These are phyloP conservation scores for Sebastes aleutianus DNA, from an alignment of 2,797 vertebrate species.

Conservation along the genomic window DNA sequence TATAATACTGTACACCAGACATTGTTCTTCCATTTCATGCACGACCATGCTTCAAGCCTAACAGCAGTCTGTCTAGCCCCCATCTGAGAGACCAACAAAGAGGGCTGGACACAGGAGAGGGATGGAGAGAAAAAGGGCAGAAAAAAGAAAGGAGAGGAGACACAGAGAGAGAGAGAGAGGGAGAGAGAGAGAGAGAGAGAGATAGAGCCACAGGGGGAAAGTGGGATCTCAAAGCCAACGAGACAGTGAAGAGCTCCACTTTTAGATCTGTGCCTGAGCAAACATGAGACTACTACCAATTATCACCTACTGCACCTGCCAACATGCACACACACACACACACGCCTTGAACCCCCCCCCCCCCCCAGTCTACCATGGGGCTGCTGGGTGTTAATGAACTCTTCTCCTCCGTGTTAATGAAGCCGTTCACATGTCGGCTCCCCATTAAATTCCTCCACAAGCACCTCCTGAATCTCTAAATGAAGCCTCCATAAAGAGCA, in stretches of 20 bases:
- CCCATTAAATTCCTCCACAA: neutral
- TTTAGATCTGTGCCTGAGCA: constrained; percentile 47
- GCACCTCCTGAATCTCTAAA: constrained; percentile 16
- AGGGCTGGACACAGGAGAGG: neutral
- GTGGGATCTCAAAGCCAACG: constrained; percentile 28
- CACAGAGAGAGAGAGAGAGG: neutral
- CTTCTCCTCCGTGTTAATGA: constrained; percentile 52
- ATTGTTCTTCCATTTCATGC: neutral
- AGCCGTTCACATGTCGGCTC: constrained; percentile 45
- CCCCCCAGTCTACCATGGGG: constrained; percentile 8
- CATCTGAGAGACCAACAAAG: neutral
- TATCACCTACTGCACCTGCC: constrained; percentile 58
- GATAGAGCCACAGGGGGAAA: neutral
- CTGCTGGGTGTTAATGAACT: constrained; percentile 55
- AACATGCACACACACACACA: constrained; percentile 17
- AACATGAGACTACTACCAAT: constrained; percentile 61
- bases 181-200: neutral
- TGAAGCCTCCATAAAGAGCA: neutral
- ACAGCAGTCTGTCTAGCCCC: neutral
- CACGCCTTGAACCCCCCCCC: neutral
- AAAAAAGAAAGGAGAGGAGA: neutral
- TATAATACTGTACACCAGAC: neutral
- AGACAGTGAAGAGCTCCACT: constrained; percentile 51
- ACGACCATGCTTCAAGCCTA: neutral
- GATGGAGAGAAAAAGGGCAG: neutral